Evolutionary conservation across 2,888 invertebrate genomes (phyloP), one percentile per base, ranked within the genome.

Genomic region (Mycalesis mineus): DNA sequence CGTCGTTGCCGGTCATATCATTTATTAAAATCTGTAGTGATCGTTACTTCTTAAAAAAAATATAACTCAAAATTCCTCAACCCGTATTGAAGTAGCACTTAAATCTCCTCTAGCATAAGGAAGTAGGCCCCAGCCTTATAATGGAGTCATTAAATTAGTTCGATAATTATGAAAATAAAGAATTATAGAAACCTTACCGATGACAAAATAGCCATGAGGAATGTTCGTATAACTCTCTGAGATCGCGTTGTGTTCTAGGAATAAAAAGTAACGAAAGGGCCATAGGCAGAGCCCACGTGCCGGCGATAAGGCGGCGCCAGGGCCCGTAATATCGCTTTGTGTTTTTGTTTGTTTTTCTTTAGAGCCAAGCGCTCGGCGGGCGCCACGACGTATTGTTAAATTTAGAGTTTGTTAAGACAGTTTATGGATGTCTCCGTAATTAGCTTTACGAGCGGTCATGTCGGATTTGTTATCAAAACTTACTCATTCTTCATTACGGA

Each of bases 261-360:
- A 69, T 58, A 80, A 72, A 74, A 74, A 74, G 75, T 70, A 63
- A 68, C 61, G 68, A 70, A 75, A 72, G 74, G 75, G 73, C 68
- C 68, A 66, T 62, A 73, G 72, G 72, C 70, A 72, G 68, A 68
- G 69, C 68, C 77, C 84, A 84, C 81, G 83, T 82, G 83, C 74
- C 73, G 54, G 49, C 68, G 85, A 86, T 85, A 86, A 84, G 72
- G 62, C 69, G 86, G 85, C 87, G 88, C 87, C 86, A 75, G 74
- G 63, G n/a, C 5, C 22, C 72, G 65, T n/a, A n/a, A 66, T 69
- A 67, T 63, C 70, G 68, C 72, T 67, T 56, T 59, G 66, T 69
- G 72, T 72, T 78, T 78, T 77, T 75, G 67, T 75, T 73, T 65
- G 68, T 68, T 69, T 71, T 70, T 63, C 58, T 65, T 65, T 56